Evolutionary conservation across 1,140 invertebrate species (phyloP).

Genomic region (Macrocentrus cingulum): DNA sequence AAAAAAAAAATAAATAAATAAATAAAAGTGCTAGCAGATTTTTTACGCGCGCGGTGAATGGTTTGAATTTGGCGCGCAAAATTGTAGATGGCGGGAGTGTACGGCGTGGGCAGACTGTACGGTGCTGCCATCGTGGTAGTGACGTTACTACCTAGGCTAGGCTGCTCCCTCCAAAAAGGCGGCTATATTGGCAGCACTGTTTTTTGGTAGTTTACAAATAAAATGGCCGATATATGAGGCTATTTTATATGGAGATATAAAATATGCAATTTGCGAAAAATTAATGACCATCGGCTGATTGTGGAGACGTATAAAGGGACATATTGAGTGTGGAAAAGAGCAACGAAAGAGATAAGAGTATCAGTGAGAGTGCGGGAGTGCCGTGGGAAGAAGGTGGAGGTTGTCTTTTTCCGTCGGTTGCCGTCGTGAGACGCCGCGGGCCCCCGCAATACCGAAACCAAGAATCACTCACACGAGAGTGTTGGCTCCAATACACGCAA

Average conservation of each 20-base stretch:
- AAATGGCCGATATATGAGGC: slow-evolving; percentile 59
- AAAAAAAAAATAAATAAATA: too few relatives aligned
- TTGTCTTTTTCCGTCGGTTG: slow-evolving; percentile 38
- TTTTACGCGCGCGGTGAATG: too few relatives aligned
- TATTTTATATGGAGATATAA: slow-evolving; percentile 55
- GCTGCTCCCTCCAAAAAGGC: slow-evolving; percentile 52
- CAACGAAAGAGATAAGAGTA: slow-evolving; percentile 28
- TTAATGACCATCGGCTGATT: slow-evolving; percentile 44
- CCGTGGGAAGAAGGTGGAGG: slow-evolving; percentile 42
- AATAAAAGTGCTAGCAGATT: too few relatives aligned
- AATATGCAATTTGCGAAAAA: slow-evolving; percentile 51
- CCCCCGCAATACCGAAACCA: slow-evolving; percentile 34
- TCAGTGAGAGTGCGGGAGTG: slow-evolving; percentile 38
- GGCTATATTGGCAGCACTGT: slow-evolving; percentile 52
- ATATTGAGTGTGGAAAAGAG: slow-evolving; percentile 17
- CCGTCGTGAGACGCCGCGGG: slow-evolving; percentile 47
- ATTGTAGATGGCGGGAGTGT: slow-evolving; percentile 2
- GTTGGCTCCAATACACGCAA: slow-evolving; percentile 18
- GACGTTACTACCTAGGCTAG: slow-evolving; percentile 36
- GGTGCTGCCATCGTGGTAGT: slow-evolving; percentile 45
- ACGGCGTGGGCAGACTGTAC: slow-evolving; percentile 18
- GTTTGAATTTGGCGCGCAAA: slow-evolving; percentile 12
- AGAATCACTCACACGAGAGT: slow-evolving; percentile 24
- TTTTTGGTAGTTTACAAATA: slow-evolving; percentile 60
- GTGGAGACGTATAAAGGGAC: slow-evolving; percentile 20